Conservation (phyloP, 2,113 vertebrate genomes). For the Conger conger region DNA sequence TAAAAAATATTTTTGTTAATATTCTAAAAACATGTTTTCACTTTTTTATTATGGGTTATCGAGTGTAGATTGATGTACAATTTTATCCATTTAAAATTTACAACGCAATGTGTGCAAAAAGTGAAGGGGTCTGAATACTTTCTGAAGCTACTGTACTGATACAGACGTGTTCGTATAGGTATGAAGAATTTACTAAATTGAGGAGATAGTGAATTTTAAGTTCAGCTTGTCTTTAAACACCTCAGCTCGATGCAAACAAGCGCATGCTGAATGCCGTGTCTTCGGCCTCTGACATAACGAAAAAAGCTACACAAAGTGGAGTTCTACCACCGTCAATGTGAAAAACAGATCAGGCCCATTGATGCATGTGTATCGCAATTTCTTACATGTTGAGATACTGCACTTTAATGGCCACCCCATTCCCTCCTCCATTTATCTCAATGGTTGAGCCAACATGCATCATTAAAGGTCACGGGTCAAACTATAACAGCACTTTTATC, state of each 20-base stretch:
- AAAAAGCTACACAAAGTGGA: background rate
- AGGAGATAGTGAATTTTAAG: no score
- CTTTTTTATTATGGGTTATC: no score
- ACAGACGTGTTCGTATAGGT: no score
- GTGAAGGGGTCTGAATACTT: no score
- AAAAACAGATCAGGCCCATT: background rate
- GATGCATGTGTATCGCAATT: background rate
- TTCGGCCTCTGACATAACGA: background rate
- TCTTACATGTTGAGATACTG: background rate
- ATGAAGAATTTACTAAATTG: no score
- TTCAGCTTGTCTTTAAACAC: background rate
- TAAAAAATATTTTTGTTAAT: no score
- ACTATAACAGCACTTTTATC: background rate
- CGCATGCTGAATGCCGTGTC: background rate
- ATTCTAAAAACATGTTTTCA: no score
- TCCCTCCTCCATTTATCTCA: constrained; percentile 51
- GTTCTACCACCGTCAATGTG: background rate
- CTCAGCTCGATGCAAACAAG: no score
- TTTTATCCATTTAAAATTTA: no score
- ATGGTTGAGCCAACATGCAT: constrained; percentile 27
- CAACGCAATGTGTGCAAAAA: no score
- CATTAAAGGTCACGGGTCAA: constrained; percentile 12
- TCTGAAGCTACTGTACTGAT: no score
- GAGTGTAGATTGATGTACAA: no score
- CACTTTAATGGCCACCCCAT: constrained; percentile 8